phyloP scores from a whole-genome alignment of 2,888 invertebrate species.

The Cosmia pyralina region DNA sequence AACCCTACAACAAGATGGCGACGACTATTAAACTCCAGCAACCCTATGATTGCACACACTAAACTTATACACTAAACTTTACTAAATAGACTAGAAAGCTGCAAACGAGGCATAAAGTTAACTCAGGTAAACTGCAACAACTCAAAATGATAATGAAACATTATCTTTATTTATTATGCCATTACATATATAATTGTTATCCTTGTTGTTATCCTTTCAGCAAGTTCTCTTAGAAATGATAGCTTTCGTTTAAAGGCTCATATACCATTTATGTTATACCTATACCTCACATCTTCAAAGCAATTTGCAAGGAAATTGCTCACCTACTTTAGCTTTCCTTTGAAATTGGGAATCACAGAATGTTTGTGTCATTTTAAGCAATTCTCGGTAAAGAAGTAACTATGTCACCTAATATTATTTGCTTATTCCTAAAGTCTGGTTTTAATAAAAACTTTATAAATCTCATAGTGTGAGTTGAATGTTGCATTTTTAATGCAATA shows the following conservation, averaged over 20 bases:
- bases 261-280: background rate
- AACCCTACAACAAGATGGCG: too few relatives aligned
- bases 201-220: background rate
- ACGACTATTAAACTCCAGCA: background rate
- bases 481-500: too few relatives aligned
- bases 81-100: background rate
- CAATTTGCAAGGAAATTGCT: constrained; percentile 27
- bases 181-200: constrained; percentile 2
- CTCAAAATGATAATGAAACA: background rate
- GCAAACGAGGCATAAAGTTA: background rate
- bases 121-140: background rate
- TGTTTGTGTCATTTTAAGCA: background rate
- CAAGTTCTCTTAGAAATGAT: background rate
- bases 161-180: constrained; percentile 1
- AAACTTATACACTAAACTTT: background rate
- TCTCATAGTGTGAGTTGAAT: too few relatives aligned
- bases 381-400: background rate
- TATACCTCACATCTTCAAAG: constrained; percentile 20
- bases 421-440: too few relatives aligned
- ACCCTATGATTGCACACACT: too few relatives aligned
- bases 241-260: constrained; percentile 13
- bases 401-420: too few relatives aligned
- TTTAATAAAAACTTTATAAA: too few relatives aligned
- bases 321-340: background rate
- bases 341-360: background rate